These are phyloP conservation scores for Trissolcus basalis DNA, from an alignment of 1,140 invertebrate genomes.

Conservation along the genomic window DNA sequence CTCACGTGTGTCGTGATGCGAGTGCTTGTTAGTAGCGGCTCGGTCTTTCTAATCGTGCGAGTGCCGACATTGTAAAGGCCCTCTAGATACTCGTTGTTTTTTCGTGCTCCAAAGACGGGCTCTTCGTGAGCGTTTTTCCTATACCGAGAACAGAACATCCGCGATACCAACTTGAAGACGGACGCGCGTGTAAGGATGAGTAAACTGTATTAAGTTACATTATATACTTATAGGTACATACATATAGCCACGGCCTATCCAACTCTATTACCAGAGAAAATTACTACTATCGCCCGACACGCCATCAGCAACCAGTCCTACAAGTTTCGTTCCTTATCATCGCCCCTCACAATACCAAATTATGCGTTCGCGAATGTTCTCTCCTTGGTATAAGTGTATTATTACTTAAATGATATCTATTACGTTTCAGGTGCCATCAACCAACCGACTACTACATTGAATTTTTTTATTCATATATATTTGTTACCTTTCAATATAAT, in stretches of 20 bases:
- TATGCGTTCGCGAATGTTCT: conserved; percentile 25
- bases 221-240: conserved; percentile 15
- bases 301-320: conserved; percentile 47
- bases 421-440: conserved; percentile 29
- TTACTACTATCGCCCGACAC: conserved; percentile 41
- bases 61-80: conserved; percentile 35
- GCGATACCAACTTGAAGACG: conserved; percentile 31
- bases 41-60: conserved; percentile 45
- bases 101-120: conserved; percentile 14
- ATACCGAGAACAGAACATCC: conserved; percentile 29
- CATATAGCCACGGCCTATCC: conserved; percentile 25
- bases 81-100: conserved; percentile 15
- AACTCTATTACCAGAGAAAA: conserved; percentile 55
- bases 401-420: conserved; percentile 30
- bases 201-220: conserved; percentile 46
- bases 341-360: conserved; percentile 44
- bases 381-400: conserved; percentile 10
- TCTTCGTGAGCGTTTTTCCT: conserved; percentile 41
- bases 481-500: too few relatives aligned
- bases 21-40: conserved; percentile 28
- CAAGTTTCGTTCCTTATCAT: conserved; percentile 56
- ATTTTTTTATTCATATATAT: too few relatives aligned
- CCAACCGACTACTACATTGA: too few relatives aligned
- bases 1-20: conserved; percentile 8
- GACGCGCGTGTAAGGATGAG: conserved; percentile 32